A percentile compares a stretch with the other conserved stretches of the same genome.
Conservation (phyloP, 1,140 invertebrate genomes). For the Meloidogyne floridensis region DNA sequence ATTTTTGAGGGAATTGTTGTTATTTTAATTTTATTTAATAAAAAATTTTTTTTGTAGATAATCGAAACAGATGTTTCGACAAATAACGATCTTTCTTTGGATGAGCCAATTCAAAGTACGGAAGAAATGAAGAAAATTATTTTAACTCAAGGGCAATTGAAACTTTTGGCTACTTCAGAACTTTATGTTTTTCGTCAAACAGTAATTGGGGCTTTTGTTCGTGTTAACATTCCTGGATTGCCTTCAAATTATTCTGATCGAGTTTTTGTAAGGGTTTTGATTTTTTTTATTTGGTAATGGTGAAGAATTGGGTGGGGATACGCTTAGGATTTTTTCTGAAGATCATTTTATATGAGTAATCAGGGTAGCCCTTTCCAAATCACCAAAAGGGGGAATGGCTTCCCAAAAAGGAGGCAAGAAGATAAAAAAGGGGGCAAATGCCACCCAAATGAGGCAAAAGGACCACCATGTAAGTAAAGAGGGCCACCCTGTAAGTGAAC, state of each 20-base stretch:
- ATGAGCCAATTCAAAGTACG: constrained; percentile 12
- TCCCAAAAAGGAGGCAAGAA: too few species aligned
- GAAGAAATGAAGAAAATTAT: constrained; percentile 19
- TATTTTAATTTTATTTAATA: neutral
- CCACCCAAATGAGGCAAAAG: too few species aligned
- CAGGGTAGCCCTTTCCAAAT: too few species aligned
- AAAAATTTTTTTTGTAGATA: neutral
- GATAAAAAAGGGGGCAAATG: too few species aligned
- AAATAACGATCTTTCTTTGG: neutral
- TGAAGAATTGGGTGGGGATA: too few species aligned
- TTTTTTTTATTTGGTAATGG: neutral
- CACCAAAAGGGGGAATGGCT: too few species aligned
- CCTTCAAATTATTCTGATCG: constrained; percentile 18
- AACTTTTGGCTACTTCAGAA: neutral
- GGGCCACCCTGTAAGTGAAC: too few species aligned
- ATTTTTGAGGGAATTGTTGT: too few species aligned
- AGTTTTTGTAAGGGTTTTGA: neutral
- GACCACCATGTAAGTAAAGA: too few species aligned
- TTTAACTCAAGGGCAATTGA: constrained; percentile 19
- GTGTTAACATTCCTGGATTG: constrained; percentile 19
- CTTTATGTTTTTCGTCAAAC: neutral
- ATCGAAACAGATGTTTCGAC: neutral
- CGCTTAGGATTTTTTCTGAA: too few species aligned
- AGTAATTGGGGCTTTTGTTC: constrained; percentile 23
- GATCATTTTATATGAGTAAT: too few species aligned